Conservation (phyloP, 1,140 invertebrate species). For the Ceratina calcarata region DNA sequence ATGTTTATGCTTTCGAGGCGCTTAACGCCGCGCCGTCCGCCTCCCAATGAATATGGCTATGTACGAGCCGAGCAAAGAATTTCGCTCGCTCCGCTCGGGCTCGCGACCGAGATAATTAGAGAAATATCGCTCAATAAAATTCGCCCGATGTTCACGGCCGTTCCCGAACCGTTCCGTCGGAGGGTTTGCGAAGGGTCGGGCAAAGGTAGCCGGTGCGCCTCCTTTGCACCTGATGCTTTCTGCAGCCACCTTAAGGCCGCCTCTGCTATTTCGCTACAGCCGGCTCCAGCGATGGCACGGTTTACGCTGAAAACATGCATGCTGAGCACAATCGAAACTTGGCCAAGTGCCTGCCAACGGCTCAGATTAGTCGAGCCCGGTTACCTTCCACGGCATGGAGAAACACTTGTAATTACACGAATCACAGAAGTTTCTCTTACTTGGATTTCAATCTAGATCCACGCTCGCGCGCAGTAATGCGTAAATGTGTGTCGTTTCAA, state of each 20-base stretch:
- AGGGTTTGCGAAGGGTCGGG: no score
- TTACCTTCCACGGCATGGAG: constrained; percentile 32
- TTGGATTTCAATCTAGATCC: constrained; percentile 48
- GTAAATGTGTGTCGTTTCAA: constrained; percentile 45
- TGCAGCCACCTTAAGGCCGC: no score
- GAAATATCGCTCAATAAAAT: constrained; percentile 79
- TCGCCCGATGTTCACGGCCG: constrained; percentile 49
- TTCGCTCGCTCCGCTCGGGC: constrained; percentile 35
- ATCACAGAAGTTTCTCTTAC: constrained; percentile 44
- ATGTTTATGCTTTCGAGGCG: constrained; percentile 63
- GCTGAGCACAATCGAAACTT: constrained; percentile 74
- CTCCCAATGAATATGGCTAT: constrained; percentile 54
- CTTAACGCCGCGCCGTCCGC: constrained; percentile 21
- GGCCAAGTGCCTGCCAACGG: constrained; percentile 66
- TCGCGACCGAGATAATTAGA: constrained; percentile 76
- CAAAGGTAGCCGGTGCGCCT: neutral
- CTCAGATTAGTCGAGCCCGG: constrained; percentile 48
- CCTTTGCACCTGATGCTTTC: no score
- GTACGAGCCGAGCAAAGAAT: constrained; percentile 2
- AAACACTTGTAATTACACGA: constrained; percentile 52
- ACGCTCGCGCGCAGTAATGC: neutral
- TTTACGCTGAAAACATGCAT: constrained; percentile 37
- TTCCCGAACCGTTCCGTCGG: neutral
- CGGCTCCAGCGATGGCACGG: neutral
- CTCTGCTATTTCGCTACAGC: neutral